Evolutionary conservation across 2,888 invertebrate species (phyloP).

Genomic region (Acanthoscelides obtectus): DNA sequence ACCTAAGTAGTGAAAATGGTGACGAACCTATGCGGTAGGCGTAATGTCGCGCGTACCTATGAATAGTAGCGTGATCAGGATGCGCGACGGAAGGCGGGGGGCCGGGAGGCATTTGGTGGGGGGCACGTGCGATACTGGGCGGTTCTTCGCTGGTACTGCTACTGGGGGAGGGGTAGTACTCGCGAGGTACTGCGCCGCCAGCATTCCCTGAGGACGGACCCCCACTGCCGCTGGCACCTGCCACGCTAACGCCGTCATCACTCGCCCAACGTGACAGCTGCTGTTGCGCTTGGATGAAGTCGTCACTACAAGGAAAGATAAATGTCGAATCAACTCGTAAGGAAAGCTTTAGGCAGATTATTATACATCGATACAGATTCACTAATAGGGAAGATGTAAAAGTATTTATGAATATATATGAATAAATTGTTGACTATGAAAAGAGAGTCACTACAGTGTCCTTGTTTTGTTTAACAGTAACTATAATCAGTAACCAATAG

Average conservation of each 20-base stretch:
- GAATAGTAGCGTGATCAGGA: conserved; percentile 52
- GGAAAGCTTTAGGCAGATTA: conserved; percentile 58
- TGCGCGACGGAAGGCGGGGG: conserved; percentile 25
- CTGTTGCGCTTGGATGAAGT: conserved; percentile 96
- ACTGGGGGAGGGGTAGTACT: conserved; percentile 57
- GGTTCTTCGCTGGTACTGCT: conserved; percentile 52
- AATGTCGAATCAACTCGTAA: too few relatives aligned
- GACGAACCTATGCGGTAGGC: background rate
- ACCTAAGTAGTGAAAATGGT: background rate
- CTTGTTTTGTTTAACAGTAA: too few relatives aligned
- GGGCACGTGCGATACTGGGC: conserved; percentile 53
- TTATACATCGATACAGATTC: conserved; percentile 1
- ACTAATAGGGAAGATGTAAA: too few relatives aligned
- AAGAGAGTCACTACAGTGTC: too few relatives aligned
- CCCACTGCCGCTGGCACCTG: conserved; percentile 38
- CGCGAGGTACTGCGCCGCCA: conserved; percentile 45
- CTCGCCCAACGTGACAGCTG: conserved; percentile 93
- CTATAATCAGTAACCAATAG: too few relatives aligned
- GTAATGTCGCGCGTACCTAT: conserved; percentile 28
- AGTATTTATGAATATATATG: too few relatives aligned
- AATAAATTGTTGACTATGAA: too few relatives aligned
- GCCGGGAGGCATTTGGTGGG: conserved; percentile 41
- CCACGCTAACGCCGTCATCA: conserved; percentile 63
- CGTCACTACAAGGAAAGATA: conserved; percentile 93
- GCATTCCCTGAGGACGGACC: conserved; percentile 18